Percentiles rank a stretch among this genome's conserved stretches.
Evolutionary conservation across 2,888 invertebrate genomes (phyloP).

Genomic region (Eupithecia tripunctaria): DNA sequence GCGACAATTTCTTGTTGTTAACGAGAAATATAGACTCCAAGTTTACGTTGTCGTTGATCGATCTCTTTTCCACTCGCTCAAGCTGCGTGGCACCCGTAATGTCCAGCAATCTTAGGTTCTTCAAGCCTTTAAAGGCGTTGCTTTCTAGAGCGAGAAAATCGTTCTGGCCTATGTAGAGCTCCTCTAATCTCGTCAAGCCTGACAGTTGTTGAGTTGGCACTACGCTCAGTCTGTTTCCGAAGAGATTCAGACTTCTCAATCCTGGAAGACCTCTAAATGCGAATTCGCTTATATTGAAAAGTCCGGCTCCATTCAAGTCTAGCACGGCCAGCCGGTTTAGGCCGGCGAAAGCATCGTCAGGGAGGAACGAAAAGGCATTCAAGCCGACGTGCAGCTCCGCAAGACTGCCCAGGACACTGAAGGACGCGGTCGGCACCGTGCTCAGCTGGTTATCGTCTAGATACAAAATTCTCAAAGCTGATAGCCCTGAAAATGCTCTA

Average conservation of each 20-base stretch:
- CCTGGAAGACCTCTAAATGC: conserved; percentile 91
- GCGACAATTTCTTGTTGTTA: conserved; percentile 90
- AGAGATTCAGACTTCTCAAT: conserved; percentile 90
- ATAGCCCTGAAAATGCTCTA: conserved; percentile 89
- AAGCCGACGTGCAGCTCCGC: conserved; percentile 94
- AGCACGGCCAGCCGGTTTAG: conserved; percentile 89
- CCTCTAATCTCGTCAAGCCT: conserved; percentile 89
- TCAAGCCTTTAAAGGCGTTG: conserved; percentile 91
- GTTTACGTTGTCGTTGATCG: conserved; percentile 92
- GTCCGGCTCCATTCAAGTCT: conserved; percentile 92
- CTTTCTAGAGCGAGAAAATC: conserved; percentile 88
- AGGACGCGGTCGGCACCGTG: conserved; percentile 89
- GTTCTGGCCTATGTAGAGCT: conserved; percentile 92
- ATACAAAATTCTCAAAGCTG: conserved; percentile 90
- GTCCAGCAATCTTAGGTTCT: conserved; percentile 90
- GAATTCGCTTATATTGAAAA: conserved; percentile 90
- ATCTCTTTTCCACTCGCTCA: conserved; percentile 89
- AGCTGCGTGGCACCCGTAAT: conserved; percentile 91
- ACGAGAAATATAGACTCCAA: conserved; percentile 90
- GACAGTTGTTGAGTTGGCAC: conserved; percentile 91
- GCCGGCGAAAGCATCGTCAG: conserved; percentile 91
- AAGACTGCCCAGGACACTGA: conserved; percentile 89
- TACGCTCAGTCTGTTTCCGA: conserved; percentile 90
- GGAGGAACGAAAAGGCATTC: conserved; percentile 90
- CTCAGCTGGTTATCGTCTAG: conserved; percentile 93